Evolutionary conservation across 1,140 invertebrate genomes (phyloP).

Genomic region (Dendroctonus valens): DNA sequence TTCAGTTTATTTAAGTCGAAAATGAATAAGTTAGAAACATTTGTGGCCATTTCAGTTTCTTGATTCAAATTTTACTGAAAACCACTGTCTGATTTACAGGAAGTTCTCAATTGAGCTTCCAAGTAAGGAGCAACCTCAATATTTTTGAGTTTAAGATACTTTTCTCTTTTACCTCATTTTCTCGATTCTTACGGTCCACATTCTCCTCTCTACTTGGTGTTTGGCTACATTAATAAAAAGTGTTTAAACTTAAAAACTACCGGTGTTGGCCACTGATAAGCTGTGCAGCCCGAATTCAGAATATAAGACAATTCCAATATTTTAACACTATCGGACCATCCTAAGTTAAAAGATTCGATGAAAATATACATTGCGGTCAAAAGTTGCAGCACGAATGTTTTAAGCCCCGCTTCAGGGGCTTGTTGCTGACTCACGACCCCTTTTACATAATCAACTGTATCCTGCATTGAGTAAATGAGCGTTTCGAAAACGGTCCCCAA

Average conservation of each 20-base stretch:
- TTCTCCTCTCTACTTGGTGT: too few species aligned
- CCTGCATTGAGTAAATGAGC: conserved; percentile 22
- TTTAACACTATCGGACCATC: conserved; percentile 24
- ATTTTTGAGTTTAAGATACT: too few species aligned
- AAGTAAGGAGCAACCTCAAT: too few species aligned
- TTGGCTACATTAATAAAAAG: too few species aligned
- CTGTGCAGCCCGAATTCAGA: background rate
- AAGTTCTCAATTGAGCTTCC: too few species aligned
- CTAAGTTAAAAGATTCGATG: conserved; percentile 16
- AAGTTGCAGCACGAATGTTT: conserved; percentile 4
- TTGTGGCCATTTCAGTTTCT: too few species aligned
- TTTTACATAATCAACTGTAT: conserved; percentile 11
- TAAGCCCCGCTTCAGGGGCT: background rate
- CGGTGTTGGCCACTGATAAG: conserved; percentile 14
- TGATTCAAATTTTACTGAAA: too few species aligned
- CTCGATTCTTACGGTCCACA: too few species aligned
- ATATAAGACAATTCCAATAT: conserved; percentile 16
- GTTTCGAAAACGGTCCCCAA: conserved; percentile 11
- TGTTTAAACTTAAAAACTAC: background rate
- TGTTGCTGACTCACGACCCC: background rate
- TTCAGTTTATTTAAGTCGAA: too few species aligned
- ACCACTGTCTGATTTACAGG: too few species aligned
- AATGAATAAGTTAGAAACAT: too few species aligned
- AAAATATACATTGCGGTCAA: conserved; percentile 11
- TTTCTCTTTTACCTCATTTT: too few species aligned